phyloP scores from a whole-genome alignment of 2,797 vertebrate species.

The Molothrus ater region DNA sequence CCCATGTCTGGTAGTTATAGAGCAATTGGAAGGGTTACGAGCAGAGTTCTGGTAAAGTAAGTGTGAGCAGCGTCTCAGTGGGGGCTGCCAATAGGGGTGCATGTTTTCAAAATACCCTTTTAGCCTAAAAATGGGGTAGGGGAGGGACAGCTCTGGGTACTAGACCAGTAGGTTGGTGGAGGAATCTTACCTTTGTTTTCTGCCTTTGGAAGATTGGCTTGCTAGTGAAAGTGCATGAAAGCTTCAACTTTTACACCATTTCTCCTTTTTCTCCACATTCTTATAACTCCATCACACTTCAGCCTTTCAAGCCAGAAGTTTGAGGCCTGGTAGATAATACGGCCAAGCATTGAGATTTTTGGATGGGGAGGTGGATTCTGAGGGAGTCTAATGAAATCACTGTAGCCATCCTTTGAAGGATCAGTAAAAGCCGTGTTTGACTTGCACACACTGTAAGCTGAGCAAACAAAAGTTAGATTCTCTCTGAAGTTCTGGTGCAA shows the following conservation, averaged over 20 bases:
- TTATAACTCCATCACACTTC: slow-evolving; percentile 14
- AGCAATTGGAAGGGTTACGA: slow-evolving; percentile 69
- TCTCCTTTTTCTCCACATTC: background rate
- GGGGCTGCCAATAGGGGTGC: slow-evolving; percentile 41
- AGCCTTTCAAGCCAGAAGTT: slow-evolving; percentile 16
- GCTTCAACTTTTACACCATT: slow-evolving; percentile 28
- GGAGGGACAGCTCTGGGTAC: background rate
- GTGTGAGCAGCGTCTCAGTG: slow-evolving; percentile 23
- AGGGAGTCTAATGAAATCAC: background rate
- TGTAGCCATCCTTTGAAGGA: background rate
- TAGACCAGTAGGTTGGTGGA: background rate
- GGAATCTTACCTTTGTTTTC: slow-evolving; percentile 42
- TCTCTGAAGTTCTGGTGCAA: background rate
- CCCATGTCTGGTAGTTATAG: slow-evolving; percentile 70
- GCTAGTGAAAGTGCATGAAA: slow-evolving; percentile 60
- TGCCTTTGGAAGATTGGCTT: slow-evolving; percentile 52
- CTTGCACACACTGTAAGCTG: background rate
- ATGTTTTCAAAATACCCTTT: slow-evolving; percentile 34
- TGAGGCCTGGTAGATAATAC: background rate
- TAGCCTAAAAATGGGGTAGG: background rate
- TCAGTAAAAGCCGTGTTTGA: background rate
- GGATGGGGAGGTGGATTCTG: background rate
- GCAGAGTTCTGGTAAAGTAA: slow-evolving; percentile 71
- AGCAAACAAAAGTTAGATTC: background rate
- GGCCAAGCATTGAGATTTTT: background rate